Conservation (phyloP, 2,888 invertebrate species). For the Halictus ligatus region DNA sequence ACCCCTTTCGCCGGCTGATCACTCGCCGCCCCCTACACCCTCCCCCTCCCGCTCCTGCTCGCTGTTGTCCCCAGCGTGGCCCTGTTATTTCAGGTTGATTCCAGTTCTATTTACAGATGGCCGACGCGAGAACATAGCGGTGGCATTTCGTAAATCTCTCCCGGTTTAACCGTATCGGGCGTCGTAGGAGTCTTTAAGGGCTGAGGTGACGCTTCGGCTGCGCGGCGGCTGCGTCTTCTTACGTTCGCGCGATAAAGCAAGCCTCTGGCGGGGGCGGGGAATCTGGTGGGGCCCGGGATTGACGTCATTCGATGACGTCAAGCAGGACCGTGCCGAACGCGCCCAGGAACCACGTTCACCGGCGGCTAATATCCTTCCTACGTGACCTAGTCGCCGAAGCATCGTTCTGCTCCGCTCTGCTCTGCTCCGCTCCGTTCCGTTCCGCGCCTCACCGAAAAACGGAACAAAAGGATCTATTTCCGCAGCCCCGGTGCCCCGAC, state of each 20-base stretch:
- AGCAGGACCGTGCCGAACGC: slow-evolving; percentile 77
- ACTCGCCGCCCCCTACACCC: too few species aligned
- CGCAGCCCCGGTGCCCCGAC: background rate
- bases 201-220: slow-evolving; percentile 48
- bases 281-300: slow-evolving; percentile 76
- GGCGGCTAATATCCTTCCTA: slow-evolving; percentile 46
- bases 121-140: slow-evolving; percentile 31
- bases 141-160: slow-evolving; percentile 60
- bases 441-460: background rate
- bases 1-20: background rate
- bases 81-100: slow-evolving; percentile 56
- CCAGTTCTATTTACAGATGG: slow-evolving; percentile 48
- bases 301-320: slow-evolving; percentile 82
- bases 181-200: slow-evolving; percentile 58
- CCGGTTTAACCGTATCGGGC: slow-evolving; percentile 57
- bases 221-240: slow-evolving; percentile 60
- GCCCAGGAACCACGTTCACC: slow-evolving; percentile 58
- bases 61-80: background rate
- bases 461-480: slow-evolving; percentile 27
- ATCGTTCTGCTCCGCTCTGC: background rate
- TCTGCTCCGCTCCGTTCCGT: background rate
- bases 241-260: slow-evolving; percentile 70
- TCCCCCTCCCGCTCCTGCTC: background rate
- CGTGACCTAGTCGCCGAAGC: slow-evolving; percentile 40
- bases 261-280: slow-evolving; percentile 38